Evolutionary conservation across 2,113 vertebrate species (phyloP).

Genomic region (Gavialis gangeticus): DNA sequence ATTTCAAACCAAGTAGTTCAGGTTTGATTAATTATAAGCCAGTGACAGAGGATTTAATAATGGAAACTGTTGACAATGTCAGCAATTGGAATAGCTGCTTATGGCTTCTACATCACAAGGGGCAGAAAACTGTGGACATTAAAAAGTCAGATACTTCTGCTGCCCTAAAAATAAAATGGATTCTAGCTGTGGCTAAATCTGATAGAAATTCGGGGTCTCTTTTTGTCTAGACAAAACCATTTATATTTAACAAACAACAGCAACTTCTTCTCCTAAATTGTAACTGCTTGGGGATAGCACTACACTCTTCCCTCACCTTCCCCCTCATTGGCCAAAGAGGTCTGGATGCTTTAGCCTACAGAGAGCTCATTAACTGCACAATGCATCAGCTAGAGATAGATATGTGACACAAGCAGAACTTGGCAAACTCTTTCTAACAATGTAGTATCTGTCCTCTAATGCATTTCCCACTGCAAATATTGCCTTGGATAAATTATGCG

Average conservation of each 20-base stretch:
- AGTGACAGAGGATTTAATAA: neutral
- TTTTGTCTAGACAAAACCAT: neutral
- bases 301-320: neutral
- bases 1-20: neutral
- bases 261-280: neutral
- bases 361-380: slow-evolving; percentile 17
- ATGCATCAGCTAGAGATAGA: neutral
- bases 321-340: neutral
- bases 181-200: neutral
- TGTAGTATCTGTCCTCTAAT: neutral
- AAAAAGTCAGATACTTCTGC: neutral
- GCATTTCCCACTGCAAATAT: neutral
- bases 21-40: neutral
- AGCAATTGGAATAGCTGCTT: neutral
- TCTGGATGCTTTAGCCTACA: neutral
- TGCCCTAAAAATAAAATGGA: neutral
- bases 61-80: neutral
- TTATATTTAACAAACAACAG: slow-evolving; percentile 6
- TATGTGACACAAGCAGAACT: neutral
- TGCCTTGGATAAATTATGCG: neutral
- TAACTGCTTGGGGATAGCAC: neutral
- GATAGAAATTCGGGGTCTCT: neutral
- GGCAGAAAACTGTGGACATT: neutral
- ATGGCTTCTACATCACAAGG: neutral
- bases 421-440: neutral